These are phyloP conservation scores for Iselma pallidipennis DNA, from an alignment of 2,888 invertebrate genomes.

Conservation along the genomic window DNA sequence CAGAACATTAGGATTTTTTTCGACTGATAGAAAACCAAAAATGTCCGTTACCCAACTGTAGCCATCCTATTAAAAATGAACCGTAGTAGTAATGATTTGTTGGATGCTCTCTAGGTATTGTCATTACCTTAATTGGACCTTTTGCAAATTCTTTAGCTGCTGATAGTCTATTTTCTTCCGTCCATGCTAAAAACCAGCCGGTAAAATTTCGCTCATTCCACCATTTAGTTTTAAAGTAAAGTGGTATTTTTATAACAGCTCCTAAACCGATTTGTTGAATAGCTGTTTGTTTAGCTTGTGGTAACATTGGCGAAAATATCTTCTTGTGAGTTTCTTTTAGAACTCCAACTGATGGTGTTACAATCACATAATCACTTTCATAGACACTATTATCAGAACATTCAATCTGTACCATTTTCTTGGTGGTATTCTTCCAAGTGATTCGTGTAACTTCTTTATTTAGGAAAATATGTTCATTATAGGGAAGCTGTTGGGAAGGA, in stretches of 20 bases:
- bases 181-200: slow-evolving; percentile 32
- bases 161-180: slow-evolving; percentile 30
- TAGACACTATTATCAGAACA: slow-evolving; percentile 58
- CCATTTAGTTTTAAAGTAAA: slow-evolving; percentile 35
- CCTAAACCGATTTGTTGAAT: slow-evolving; percentile 38
- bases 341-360: slow-evolving; percentile 56
- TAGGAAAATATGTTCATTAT: slow-evolving; percentile 39
- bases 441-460: slow-evolving; percentile 36
- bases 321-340: slow-evolving; percentile 32
- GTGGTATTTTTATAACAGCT: slow-evolving; percentile 33
- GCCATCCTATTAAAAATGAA: slow-evolving; percentile 22
- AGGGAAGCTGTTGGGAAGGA: slow-evolving; percentile 26
- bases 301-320: slow-evolving; percentile 33
- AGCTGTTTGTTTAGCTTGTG: slow-evolving; percentile 31
- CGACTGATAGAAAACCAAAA: slow-evolving; percentile 16
- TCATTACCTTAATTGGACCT: slow-evolving; percentile 34
- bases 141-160: slow-evolving; percentile 38
- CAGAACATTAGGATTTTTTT: slow-evolving; percentile 61
- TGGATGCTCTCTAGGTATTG: not conserved
- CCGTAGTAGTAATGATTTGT: not conserved
- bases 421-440: slow-evolving; percentile 19
- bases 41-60: slow-evolving; percentile 30
- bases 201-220: slow-evolving; percentile 25
- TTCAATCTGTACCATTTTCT: slow-evolving; percentile 37
- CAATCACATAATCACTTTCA: slow-evolving; percentile 64